Base-by-base conservation (phyloP, 2,797 vertebrate species). In the Clarias pachynema region DNA sequence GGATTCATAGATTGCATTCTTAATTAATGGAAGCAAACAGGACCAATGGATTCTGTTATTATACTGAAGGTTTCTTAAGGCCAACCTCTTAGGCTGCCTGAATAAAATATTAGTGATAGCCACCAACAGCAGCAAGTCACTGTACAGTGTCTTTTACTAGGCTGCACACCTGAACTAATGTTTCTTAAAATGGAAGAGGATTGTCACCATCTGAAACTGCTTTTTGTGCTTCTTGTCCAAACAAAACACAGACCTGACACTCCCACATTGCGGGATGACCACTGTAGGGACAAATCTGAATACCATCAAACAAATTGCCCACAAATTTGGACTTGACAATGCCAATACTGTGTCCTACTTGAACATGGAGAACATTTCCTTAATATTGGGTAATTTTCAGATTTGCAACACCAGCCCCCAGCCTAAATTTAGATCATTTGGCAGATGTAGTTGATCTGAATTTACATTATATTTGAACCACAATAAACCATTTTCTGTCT, bases 401-500 rank as follows among this genome's bases (percentile, higher is more conserved):
- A 34, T 49, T 66, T 83, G 4, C 24, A 15, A 80, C 31, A 73
- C 1, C n/a, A 84, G 26, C 24, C 20, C 26, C 44, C 9, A 44
- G 1, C 44, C 10, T 9, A 44, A 44, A 44, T 44, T 44, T 1
- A 44, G 20, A 66, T 31, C 63, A 34, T 60, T 79, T 80, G 56
- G 34, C 26, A 62, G 37, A 3, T 34, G 15, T 29, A n/a, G 20
- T 60, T 70, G 73, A 62, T 60, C 53, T 63, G 20, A 56, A 74
- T 74, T 53, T 18, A 18, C 16, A 74, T 74, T 16, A 49, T 49
- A 29, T 74, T 53, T 29, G n/a, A 74, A 37, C 29, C 6, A n/a
- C 77, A 66, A 53, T 22, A 29, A 15, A 34, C 49, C 18, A 44
- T 73, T 73, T 79, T 77, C 66, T 63, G 78, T 72, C 63, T 9